Base-by-base conservation (phyloP, 2,113 vertebrate genomes). In the Chascanopsetta lugubris region DNA sequence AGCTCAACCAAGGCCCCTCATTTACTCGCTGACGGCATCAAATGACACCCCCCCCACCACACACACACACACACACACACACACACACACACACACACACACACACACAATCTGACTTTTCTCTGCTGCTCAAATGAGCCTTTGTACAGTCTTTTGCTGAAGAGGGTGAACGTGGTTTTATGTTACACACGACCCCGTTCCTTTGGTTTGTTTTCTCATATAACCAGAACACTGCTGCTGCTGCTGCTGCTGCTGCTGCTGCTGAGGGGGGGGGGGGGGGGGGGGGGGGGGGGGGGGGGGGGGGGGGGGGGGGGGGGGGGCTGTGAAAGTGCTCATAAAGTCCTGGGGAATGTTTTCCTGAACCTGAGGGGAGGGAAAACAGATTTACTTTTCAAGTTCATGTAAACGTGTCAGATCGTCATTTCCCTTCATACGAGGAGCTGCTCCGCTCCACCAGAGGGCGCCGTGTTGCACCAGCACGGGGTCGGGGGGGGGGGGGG, bases 101-200 rank as follows among this genome's bases (percentile, higher is more conserved):
- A 10, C 62, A 9, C 8, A 2, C n/a, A 69, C 77, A 65, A 61
- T 59, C 66, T 45, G 47, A 59, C 72, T 77, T 66, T n/a, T 74
- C 56, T 65, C 53, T 5, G 53, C 66, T 15, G 50, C 72, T 79
- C 74, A 65, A 71, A 79, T 10, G 77, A 80, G 61, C 71, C 79
- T 61, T 85, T 80, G 77, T 69, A 8, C 13, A 0, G 5, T 61
- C 38, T n/a, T 25, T 49, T 49, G 22, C 46, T 53, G 61, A 48
- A 45, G 18, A 66, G 53, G 8, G 42, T 29, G 66, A 56, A 20
- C 22, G 43, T 24, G 26, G 64, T 54, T 58, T 81, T 61, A 22
- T 38, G 75, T 83, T 74, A 42, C 82, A 26, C 58, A 21, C 49
- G 11, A 57, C 29, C 21, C 38, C 43, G n/a, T n/a, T n/a, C 10